Conservation (phyloP, 2,888 invertebrate species). For the Thymelicus acteon region DNA sequence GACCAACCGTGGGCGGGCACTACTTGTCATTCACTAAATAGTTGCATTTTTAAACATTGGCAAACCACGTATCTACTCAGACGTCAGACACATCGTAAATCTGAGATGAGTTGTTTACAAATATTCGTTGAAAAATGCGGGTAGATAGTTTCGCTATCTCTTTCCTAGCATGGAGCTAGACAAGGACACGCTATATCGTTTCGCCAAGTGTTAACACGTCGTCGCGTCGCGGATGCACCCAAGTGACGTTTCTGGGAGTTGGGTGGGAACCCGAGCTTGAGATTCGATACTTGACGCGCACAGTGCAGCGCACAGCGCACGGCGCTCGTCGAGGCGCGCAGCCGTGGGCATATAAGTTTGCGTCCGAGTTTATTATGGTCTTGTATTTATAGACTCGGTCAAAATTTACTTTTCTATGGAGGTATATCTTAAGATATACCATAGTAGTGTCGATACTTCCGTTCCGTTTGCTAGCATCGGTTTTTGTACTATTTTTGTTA, state of each 20-base stretch:
- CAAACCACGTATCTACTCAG: conserved; percentile 34
- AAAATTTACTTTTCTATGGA: conserved; percentile 46
- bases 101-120: conserved; percentile 12
- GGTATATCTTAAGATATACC: conserved; percentile 42
- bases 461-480: conserved; percentile 15
- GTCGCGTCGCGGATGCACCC: conserved; percentile 22
- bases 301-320: too few species aligned
- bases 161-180: conserved; percentile 38
- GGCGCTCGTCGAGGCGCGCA: conserved; percentile 58
- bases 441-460: conserved; percentile 40
- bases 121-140: conserved; percentile 35
- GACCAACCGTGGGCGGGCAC: conserved; percentile 1
- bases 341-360: conserved; percentile 42
- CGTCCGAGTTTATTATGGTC: conserved; percentile 57
- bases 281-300: conserved; percentile 43
- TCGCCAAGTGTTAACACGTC: conserved; percentile 3
- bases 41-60: conserved; percentile 34
- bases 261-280: neutral
- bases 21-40: conserved; percentile 32
- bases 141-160: conserved; percentile 36
- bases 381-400: conserved; percentile 69
- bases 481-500: too few species aligned
- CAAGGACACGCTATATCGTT: conserved; percentile 36
- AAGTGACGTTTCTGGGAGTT: conserved; percentile 19
- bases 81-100: conserved; percentile 20